phyloP scores from a whole-genome alignment of 2,888 invertebrate genomes.

The Erannis defoliaria region DNA sequence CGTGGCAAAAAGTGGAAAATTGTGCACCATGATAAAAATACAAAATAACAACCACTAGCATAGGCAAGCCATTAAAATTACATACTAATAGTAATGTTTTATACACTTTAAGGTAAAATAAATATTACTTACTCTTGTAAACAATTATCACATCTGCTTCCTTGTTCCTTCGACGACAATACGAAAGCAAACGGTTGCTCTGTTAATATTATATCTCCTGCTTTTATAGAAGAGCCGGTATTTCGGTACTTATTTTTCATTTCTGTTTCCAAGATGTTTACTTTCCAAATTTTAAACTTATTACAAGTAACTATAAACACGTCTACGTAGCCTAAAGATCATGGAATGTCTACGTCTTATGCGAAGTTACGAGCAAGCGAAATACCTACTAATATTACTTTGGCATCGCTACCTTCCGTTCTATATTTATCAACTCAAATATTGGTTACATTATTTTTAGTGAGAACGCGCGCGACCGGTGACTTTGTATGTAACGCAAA shows the following conservation, averaged over 20 bases:
- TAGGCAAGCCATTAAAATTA: too few relatives aligned
- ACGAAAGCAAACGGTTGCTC: constrained; percentile 92
- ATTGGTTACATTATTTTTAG: constrained; percentile 82
- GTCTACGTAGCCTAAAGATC: constrained; percentile 59
- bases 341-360: constrained; percentile 63
- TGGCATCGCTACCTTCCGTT: constrained; percentile 72
- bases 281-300: too few relatives aligned
- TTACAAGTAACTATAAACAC: constrained; percentile 25
- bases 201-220: constrained; percentile 89
- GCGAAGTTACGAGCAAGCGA: constrained; percentile 56
- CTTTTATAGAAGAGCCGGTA: constrained; percentile 77
- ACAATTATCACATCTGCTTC: constrained; percentile 92
- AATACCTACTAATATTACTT: constrained; percentile 70
- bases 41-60: too few relatives aligned
- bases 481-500: constrained; percentile 57
- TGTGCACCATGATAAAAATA: too few relatives aligned
- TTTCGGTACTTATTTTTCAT: constrained; percentile 81
- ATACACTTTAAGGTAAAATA: background rate
- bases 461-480: constrained; percentile 61
- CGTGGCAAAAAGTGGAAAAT: too few relatives aligned
- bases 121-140: constrained; percentile 88
- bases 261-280: constrained; percentile 38
- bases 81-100: background rate
- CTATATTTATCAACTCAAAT: constrained; percentile 72
- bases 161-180: constrained; percentile 89